A percentile compares a stretch with the other conserved stretches of the same genome.
Conservation (phyloP, 2,888 invertebrate species). For the Rambutsinella grinnellia region DNA sequence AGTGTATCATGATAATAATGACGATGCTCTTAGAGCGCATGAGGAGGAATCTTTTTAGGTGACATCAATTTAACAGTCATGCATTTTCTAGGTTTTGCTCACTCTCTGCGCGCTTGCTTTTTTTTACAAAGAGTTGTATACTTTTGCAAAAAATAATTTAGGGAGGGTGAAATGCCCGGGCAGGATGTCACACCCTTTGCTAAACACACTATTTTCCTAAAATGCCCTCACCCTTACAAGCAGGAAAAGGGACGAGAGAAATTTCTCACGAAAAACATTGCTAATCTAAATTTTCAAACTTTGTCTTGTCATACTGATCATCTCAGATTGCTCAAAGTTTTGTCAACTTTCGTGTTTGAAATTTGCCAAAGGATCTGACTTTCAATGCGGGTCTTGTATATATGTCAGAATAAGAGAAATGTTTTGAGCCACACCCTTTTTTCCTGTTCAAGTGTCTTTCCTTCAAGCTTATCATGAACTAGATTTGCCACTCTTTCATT, state of each 20-base stretch:
- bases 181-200: constrained; percentile 53
- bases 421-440: not conserved
- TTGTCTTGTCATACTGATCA: not conserved
- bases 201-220: too few relatives aligned
- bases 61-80: not conserved
- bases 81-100: not conserved
- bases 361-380: not conserved
- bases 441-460: too few relatives aligned
- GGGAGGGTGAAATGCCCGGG: constrained; percentile 41
- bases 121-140: not conserved
- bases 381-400: too few relatives aligned
- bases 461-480: too few relatives aligned
- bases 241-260: too few relatives aligned
- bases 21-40: constrained; percentile 8
- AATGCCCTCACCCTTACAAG: not conserved
- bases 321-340: not conserved
- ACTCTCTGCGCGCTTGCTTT: not conserved
- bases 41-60: constrained; percentile 1
- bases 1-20: not conserved
- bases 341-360: not conserved
- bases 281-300: not conserved
- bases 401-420: not conserved
- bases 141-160: not conserved
- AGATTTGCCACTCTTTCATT: not conserved
- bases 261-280: too few relatives aligned